Evolutionary conservation across 1,140 invertebrate genomes (phyloP).

Genomic region (Camponotus pennsylvanicus): DNA sequence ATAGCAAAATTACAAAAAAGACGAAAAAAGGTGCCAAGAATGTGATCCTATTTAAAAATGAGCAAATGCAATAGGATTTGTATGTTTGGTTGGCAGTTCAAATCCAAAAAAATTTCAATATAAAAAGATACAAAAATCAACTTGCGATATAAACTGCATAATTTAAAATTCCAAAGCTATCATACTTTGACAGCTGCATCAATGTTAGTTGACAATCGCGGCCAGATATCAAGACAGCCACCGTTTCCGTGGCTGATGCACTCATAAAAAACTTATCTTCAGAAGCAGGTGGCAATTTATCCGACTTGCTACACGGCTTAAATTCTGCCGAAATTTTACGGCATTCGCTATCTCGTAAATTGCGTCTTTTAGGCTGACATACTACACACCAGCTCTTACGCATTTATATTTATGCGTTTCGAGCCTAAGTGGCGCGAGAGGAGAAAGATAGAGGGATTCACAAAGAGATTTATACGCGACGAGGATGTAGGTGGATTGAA

Average conservation of each 20-base stretch:
- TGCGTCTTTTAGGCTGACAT: slow-evolving; percentile 31
- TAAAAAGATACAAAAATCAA: neutral
- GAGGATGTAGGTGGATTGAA: slow-evolving; percentile 49
- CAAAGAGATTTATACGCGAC: neutral
- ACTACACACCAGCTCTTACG: slow-evolving; percentile 8
- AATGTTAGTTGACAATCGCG: neutral
- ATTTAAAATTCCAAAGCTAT: neutral
- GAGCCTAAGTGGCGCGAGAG: slow-evolving; percentile 57
- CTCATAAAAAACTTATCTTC: slow-evolving; percentile 51
- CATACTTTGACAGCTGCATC: neutral
- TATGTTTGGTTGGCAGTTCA: neutral
- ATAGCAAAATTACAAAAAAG: neutral
- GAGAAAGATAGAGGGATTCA: neutral
- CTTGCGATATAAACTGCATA: neutral
- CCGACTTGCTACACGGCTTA: slow-evolving; percentile 1
- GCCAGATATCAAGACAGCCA: neutral
- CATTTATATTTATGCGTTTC: slow-evolving; percentile 65
- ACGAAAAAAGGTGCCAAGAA: neutral
- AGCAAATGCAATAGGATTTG: no score
- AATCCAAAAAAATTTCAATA: neutral
- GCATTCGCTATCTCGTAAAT: slow-evolving; percentile 55
- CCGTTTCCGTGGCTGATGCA: neutral
- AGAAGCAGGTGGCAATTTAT: slow-evolving; percentile 35
- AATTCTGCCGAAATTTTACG: slow-evolving; percentile 28
- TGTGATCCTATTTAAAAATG: neutral